Conservation (phyloP, 2,888 invertebrate species). For the Timema cristinae region DNA sequence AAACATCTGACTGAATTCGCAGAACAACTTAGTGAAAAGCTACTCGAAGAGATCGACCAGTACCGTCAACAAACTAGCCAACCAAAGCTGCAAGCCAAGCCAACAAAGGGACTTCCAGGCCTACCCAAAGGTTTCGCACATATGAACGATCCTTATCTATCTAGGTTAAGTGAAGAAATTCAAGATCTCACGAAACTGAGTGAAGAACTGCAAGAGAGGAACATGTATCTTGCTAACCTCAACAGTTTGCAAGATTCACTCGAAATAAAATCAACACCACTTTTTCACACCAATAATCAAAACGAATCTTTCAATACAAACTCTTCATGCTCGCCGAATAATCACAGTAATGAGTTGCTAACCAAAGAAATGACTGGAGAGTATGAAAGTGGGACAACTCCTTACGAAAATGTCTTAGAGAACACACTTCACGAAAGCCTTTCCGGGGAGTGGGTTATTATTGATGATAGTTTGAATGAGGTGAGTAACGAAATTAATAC, state of each 20-base stretch:
- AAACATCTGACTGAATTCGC: slow-evolving; percentile 75
- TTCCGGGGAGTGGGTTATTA: too few relatives aligned
- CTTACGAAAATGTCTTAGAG: too few relatives aligned
- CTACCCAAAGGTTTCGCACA: slow-evolving; percentile 38
- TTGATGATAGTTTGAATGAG: too few relatives aligned
- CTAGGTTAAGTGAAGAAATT: slow-evolving; percentile 56
- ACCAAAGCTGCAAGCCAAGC: neutral
- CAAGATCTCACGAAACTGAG: slow-evolving; percentile 55
- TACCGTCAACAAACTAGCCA: slow-evolving; percentile 41
- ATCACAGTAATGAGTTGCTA: too few relatives aligned
- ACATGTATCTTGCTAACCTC: slow-evolving; percentile 54
- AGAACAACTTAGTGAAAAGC: slow-evolving; percentile 75
- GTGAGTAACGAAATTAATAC: too few relatives aligned
- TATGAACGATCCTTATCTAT: slow-evolving; percentile 58
- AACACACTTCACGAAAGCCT: too few relatives aligned
- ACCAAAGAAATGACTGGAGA: too few relatives aligned
- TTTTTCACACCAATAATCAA: too few relatives aligned
- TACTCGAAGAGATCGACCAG: slow-evolving; percentile 69
- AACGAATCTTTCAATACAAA: too few relatives aligned
- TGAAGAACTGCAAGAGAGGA: slow-evolving; percentile 56
- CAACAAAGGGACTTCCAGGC: slow-evolving; percentile 36
- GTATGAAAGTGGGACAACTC: too few relatives aligned
- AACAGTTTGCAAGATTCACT: slow-evolving; percentile 38
- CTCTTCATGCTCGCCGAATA: too few relatives aligned
- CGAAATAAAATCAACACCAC: too few relatives aligned